Percentiles rank a stretch among this genome's conserved stretches.
Conservation (phyloP, 2,113 vertebrate genomes). For the Dicentrarchus labrax region DNA sequence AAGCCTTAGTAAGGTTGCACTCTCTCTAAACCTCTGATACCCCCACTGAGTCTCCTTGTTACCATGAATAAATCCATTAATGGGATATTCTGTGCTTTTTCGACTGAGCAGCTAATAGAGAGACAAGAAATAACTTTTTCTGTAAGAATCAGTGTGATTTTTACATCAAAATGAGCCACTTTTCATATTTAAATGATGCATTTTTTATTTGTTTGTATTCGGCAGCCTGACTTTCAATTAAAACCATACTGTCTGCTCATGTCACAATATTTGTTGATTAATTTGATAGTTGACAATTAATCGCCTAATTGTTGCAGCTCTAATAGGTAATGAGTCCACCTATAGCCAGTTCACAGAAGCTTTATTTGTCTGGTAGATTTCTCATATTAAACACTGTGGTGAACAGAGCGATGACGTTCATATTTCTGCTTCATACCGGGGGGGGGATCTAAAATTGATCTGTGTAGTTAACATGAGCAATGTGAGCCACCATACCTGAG, state of each 20-base stretch:
- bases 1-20: constrained; percentile 27
- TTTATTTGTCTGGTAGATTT: neutral
- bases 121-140: neutral
- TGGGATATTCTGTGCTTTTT: neutral
- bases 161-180: neutral
- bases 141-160: neutral
- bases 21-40: constrained; percentile 16
- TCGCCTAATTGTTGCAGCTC: neutral
- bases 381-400: neutral
- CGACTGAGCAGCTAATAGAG: constrained; percentile 15
- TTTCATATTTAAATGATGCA: neutral
- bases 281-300: too few species aligned
- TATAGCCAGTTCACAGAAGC: too few species aligned
- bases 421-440: neutral
- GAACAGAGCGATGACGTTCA: neutral
- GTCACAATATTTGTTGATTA: neutral
- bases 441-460: neutral
- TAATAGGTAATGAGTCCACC: neutral
- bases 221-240: neutral
- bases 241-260: neutral
- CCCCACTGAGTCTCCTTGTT: neutral
- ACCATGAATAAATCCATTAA: constrained; percentile 35
- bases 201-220: neutral
- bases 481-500: neutral
- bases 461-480: neutral